phyloP scores from a whole-genome alignment of 2,113 vertebrate species.

The Aptenodytes forsteri region DNA sequence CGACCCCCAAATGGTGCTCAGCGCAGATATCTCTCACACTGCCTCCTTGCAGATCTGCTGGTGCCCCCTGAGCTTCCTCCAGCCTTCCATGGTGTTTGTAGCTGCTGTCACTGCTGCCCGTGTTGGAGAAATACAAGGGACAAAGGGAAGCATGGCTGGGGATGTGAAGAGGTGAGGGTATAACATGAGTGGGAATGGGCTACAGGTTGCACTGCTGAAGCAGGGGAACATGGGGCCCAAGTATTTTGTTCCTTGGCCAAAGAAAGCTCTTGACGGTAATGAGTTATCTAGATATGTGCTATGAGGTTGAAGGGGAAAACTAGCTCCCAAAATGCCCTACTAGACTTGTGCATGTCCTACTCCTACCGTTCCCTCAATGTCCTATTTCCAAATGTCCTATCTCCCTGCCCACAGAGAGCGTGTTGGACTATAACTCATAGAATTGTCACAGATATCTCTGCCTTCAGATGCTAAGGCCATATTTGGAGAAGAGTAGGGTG shows the following conservation, averaged over 20 bases:
- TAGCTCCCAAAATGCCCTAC: background rate
- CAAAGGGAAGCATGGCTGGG: rapidly evolving
- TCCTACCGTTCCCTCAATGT: background rate
- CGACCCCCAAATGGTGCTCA: rapidly evolving
- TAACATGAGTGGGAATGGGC: background rate
- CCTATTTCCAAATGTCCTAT: background rate
- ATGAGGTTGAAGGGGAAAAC: background rate
- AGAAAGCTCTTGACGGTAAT: background rate
- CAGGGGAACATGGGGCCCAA: rapidly evolving
- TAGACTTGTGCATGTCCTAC: background rate
- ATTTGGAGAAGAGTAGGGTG: background rate
- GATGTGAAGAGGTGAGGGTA: background rate
- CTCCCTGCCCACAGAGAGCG: rapidly evolving
- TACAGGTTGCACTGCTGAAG: background rate
- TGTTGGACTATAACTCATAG: background rate
- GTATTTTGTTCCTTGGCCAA: background rate
- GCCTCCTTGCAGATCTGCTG: background rate
- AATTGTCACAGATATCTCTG: background rate
- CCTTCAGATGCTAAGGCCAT: background rate
- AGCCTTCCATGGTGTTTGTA: background rate
- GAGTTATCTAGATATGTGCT: background rate
- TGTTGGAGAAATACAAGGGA: background rate
- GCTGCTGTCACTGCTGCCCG: background rate
- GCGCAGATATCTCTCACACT: background rate
- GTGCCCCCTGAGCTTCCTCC: background rate